Conservation (phyloP, 2,113 vertebrate genomes). For the Peromyscus leucopus region DNA sequence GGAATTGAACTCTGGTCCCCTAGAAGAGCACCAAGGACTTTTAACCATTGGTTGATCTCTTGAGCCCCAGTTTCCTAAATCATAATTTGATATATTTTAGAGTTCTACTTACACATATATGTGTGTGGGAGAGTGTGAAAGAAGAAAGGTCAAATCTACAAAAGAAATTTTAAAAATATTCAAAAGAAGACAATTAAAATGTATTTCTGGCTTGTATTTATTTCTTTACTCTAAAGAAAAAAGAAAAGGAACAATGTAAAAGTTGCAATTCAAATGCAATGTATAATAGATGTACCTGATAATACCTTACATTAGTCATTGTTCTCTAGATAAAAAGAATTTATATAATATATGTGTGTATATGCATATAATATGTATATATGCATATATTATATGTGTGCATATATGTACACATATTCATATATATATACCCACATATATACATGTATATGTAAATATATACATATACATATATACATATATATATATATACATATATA, state of each 20-base stretch:
- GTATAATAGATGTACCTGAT: not conserved
- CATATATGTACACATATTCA: too few species aligned
- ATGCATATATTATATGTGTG: too few species aligned
- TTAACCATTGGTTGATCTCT: not conserved
- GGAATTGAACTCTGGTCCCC: not conserved
- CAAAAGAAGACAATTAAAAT: not conserved
- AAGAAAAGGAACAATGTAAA: not conserved
- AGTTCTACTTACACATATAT: not conserved
- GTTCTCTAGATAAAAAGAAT: not conserved
- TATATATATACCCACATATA: not conserved
- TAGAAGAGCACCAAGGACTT: not conserved
- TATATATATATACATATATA: not conserved
- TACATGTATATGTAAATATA: too few species aligned
- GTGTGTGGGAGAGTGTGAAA: too few species aligned
- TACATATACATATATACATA: too few species aligned
- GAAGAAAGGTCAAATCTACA: not conserved
- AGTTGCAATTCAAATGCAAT: not conserved
- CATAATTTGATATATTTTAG: constrained; percentile 9
- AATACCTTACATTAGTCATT: not conserved
- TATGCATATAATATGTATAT: too few species aligned
- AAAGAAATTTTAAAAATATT: not conserved
- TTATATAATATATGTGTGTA: not conserved
- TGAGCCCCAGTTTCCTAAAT: not conserved
- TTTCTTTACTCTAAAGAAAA: not conserved
- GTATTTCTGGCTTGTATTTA: not conserved